Base-by-base conservation (phyloP, 2,888 invertebrate genomes). In the Pteria penguin region DNA sequence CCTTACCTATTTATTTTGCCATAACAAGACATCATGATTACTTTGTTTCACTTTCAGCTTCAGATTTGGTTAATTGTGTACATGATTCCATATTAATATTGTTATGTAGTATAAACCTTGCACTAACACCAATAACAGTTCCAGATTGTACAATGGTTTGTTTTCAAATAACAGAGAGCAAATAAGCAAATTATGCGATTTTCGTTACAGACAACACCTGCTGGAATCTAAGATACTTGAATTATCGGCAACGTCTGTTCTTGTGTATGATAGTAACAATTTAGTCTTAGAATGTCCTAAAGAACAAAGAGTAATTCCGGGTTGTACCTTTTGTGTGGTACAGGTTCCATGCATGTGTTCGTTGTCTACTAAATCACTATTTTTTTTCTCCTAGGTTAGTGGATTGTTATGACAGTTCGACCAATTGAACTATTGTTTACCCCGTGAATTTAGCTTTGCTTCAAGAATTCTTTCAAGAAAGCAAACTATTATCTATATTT, bases 61-160 rank as follows among this genome's bases (percentile, higher is more conserved):
- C 33, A 29, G 67, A 67, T 54, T 54, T 67, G n/a, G 26, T 29
- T 67, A 67, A 67, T 67, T 67, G 67, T 67, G 29, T 27, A 4
- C 67, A 54, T 29, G 67, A n/a, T 27, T 29, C 55, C 5, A 67
- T 29, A 11, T 27, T 67, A n/a, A 67, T 29, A 11, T 27, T 67
- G 4, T 29, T 67, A 8, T 67, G 67, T 54, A 5, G 27, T 18
- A 54, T 45, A 14, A 60, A 61, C 8, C 26, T 45, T 11, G 45
- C 60, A 11, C 36, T 70, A 2, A 27, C 45, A n/a, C 45, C 60
- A 27, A 45, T 70, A 24, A 29, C 70, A 27, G 29, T 36, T 27
- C 52, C 52, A 26, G 22, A 11, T 26, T 70, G 70, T 33, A 60
- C 27, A 14, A 18, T 61, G 26, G 60, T 52, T 18, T 45, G 18